Evolutionary conservation across 2,113 vertebrate species (phyloP).

Genomic region (Siphamia tubifer): DNA sequence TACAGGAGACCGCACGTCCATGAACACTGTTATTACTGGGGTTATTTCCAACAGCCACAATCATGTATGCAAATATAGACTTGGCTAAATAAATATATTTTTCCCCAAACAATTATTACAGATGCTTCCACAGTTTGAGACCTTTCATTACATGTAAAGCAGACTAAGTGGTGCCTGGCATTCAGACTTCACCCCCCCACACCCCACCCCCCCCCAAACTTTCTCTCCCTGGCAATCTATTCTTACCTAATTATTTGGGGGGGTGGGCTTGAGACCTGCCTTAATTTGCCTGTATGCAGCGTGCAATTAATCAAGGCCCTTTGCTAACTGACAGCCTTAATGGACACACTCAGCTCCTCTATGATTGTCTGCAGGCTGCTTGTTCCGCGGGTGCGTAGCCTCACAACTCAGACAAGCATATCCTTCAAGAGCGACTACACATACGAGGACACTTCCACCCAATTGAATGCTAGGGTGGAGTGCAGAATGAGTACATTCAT

Average conservation of each 20-base stretch:
- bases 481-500: constrained; percentile 59
- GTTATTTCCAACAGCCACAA: constrained; percentile 9
- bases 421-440: constrained; percentile 58
- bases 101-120: constrained; percentile 2
- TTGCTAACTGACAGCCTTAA: constrained; percentile 71
- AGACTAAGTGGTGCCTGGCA: constrained; percentile 22
- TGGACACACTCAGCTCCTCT: constrained; percentile 66
- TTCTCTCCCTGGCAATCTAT: constrained; percentile 65
- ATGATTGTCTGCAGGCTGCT: constrained; percentile 69
- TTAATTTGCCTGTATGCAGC: constrained; percentile 71
- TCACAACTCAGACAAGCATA: constrained; percentile 61
- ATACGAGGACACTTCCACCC: constrained; percentile 52
- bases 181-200: constrained; percentile 34
- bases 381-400: constrained; percentile 43
- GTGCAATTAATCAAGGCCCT: constrained; percentile 75
- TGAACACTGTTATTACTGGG: constrained; percentile 12
- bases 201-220: too few relatives aligned
- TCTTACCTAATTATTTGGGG: constrained; percentile 73
- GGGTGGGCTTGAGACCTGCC: constrained; percentile 56
- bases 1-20: too few relatives aligned
- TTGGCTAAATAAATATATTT: background rate
- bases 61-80: constrained; percentile 23
- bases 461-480: constrained; percentile 50
- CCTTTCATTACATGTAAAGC: constrained; percentile 52
- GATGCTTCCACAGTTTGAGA: constrained; percentile 32